Evolutionary conservation across 2,888 invertebrate species (phyloP).

Genomic region (Andrena camellia): DNA sequence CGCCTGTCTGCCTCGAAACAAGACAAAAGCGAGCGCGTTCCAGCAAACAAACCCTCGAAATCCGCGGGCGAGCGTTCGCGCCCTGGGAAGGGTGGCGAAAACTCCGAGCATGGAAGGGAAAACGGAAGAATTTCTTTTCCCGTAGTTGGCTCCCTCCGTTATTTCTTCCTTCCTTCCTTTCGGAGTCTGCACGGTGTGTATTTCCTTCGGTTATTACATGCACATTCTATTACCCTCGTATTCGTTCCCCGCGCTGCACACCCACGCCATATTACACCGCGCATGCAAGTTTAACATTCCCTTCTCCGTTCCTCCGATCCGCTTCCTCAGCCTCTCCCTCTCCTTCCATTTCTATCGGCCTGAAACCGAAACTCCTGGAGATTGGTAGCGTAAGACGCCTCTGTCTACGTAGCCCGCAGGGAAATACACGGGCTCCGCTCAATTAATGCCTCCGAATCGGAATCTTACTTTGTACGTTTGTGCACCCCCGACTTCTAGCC

Average conservation of each 20-base stretch:
- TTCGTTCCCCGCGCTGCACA: slow-evolving; percentile 61
- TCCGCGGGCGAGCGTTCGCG: slow-evolving; percentile 35
- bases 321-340: slow-evolving; percentile 34
- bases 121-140: slow-evolving; percentile 30
- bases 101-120: neutral
- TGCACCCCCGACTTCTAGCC: slow-evolving; percentile 41
- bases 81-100: neutral
- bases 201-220: slow-evolving; percentile 80
- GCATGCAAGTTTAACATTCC: slow-evolving; percentile 73
- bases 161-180: slow-evolving; percentile 67
- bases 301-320: slow-evolving; percentile 29
- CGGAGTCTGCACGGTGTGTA: slow-evolving; percentile 69
- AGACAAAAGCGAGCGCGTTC: slow-evolving; percentile 47
- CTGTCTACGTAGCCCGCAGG: slow-evolving; percentile 78
- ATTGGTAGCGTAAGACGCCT: slow-evolving; percentile 71
- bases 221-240: slow-evolving; percentile 80
- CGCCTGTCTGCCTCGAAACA: slow-evolving; percentile 47
- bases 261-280: slow-evolving; percentile 62
- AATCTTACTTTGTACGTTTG: slow-evolving; percentile 81
- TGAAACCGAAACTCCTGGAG: slow-evolving; percentile 73
- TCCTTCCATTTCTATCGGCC: slow-evolving; percentile 56
- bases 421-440: slow-evolving; percentile 79
- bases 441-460: slow-evolving; percentile 83
- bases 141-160: slow-evolving; percentile 21
- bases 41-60: slow-evolving; percentile 54